These are phyloP conservation scores for Cacatua alba DNA, from an alignment of 2,113 vertebrate species.

Conservation along the genomic window DNA sequence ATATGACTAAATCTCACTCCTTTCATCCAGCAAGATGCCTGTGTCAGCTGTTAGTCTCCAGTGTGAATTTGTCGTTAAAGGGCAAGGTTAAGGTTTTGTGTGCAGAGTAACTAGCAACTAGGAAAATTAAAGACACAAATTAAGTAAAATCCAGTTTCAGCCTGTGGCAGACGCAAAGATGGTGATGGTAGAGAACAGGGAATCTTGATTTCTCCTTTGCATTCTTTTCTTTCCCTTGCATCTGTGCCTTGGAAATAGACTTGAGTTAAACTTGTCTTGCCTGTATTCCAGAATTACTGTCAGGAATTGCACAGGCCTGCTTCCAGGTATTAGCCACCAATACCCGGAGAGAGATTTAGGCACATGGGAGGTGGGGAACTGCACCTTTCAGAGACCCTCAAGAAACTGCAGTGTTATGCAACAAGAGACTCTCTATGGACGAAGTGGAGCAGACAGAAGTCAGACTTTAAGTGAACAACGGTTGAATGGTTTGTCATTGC, in stretches of 20 bases:
- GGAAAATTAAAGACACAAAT: not conserved
- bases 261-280: not conserved
- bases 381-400: not conserved
- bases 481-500: not conserved
- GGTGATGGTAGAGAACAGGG: not conserved
- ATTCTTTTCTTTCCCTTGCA: not conserved
- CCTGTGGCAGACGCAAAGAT: not conserved
- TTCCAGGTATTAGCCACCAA: not conserved
- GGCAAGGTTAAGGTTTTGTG: not conserved
- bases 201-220: not conserved
- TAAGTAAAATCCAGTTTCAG: not conserved
- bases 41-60: not conserved
- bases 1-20: not conserved
- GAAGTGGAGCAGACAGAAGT: not conserved
- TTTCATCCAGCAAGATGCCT: not conserved
- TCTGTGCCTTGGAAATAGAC: not conserved
- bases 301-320: fast-evolving
- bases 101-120: not conserved
- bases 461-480: not conserved
- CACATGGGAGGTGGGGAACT: not conserved
- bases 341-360: not conserved
- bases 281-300: not conserved
- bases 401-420: not conserved
- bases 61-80: not conserved
- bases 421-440: not conserved